A percentile compares a stretch with the other conserved stretches of the same genome.
These are phyloP conservation scores for Climacteris rufus DNA, from an alignment of 2,113 vertebrate genomes.

Conservation along the genomic window DNA sequence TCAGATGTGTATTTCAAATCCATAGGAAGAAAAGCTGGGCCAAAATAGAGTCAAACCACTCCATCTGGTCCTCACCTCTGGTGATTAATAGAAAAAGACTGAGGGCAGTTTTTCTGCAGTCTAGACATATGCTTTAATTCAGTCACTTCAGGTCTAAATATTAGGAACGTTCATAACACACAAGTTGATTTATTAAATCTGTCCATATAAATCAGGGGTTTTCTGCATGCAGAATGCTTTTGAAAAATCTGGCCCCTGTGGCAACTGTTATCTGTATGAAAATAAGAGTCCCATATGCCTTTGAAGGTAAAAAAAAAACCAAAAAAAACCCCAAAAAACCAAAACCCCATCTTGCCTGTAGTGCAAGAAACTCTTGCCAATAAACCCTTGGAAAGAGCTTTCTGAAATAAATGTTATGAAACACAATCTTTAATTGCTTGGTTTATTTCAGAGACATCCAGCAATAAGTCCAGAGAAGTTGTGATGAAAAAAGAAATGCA, in stretches of 20 bases:
- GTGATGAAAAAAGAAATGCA: not conserved
- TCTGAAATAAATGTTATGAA: not conserved
- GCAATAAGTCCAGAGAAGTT: not conserved
- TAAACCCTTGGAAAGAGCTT: not conserved
- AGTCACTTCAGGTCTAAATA: not conserved
- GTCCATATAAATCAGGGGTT: not conserved
- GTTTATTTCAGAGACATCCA: not conserved
- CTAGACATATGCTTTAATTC: not conserved
- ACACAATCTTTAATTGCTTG: not conserved
- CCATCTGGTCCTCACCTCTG: slow-evolving; percentile 7
- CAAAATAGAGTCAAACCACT: not conserved
- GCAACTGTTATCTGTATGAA: not conserved
- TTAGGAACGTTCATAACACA: not conserved
- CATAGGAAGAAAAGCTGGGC: not conserved
- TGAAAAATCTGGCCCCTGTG: not conserved
- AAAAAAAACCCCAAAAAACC: not conserved
- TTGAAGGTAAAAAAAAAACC: not conserved
- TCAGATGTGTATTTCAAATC: not conserved
- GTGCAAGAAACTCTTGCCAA: not conserved
- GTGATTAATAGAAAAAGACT: not conserved
- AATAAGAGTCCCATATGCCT: not conserved
- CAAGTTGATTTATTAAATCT: not conserved
- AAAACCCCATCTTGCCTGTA: not conserved
- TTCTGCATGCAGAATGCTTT: not conserved
- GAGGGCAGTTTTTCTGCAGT: not conserved